Evolutionary conservation across 2,888 invertebrate species (phyloP), one percentile per base, ranked within the genome.

Genomic region (Pandemis heparana): DNA sequence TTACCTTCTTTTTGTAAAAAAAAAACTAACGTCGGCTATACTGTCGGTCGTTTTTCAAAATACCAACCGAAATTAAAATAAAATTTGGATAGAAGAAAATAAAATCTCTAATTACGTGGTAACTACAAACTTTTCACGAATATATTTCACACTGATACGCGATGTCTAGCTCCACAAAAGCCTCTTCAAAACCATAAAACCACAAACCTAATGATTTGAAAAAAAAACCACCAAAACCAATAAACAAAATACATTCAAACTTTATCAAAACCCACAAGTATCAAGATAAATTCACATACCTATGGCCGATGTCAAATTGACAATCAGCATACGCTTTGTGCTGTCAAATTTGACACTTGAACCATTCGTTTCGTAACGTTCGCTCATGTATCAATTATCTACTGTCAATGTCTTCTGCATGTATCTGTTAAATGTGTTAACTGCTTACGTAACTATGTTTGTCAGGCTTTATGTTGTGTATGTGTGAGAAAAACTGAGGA

Each of bases 341-440:
- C 68, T 73, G 73, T 69, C 63, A 69, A 69, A 59, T 51, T 46
- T 69, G 73, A 78, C 73, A 78, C 77, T 74, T 65, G 67, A 72
- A 69, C 67, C 75, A 59, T 81, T 82, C 83, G 81, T 85, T 79
- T 70, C 77, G 76, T 77, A 77, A 77, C 75, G 71, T 73, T 77
- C 80, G 79, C 78, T 82, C 83, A 83, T 81, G 83, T 83, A 81
- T 86, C 84, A 83, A 85, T 89, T 87, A 84, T 84, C 82, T 79
- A 80, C 79, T 81, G 82, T 81, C 85, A 79, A 80, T 83, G 79
- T 87, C 80, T 85, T 89, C 88, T 80, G 81, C 85, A 75, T 81
- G 73, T 77, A 75, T 76, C 80, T 86, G 88, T 79, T 87, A 87
- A 89, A 75, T 77, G 80, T 86, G 88, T 79, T 87, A 87, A 89